phyloP scores from a whole-genome alignment of 2,113 vertebrate genomes.

The Tor tambroides region DNA sequence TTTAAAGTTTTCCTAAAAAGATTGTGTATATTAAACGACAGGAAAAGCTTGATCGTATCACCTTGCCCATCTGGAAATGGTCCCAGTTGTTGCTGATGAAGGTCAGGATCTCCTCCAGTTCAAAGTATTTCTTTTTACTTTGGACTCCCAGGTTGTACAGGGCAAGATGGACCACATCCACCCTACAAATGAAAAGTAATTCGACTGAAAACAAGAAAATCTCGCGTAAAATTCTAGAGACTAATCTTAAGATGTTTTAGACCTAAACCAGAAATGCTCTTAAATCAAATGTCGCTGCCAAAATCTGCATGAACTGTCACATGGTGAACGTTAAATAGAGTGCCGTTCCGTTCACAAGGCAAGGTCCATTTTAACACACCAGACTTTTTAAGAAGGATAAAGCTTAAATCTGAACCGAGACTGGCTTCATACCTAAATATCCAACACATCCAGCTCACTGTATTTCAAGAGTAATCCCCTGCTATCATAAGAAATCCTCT shows the following conservation, averaged over 20 bases:
- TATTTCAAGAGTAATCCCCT: slow-evolving; percentile 25
- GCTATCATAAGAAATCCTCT: slow-evolving; percentile 31
- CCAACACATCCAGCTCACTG: slow-evolving; percentile 33
- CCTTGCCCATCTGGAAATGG: slow-evolving; percentile 92
- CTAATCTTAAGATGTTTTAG: not conserved
- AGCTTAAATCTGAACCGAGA: slow-evolving; percentile 34
- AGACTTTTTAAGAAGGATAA: slow-evolving; percentile 48
- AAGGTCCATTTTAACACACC: slow-evolving; percentile 35
- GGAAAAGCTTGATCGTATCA: slow-evolving; percentile 57
- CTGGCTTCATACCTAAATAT: slow-evolving; percentile 39
- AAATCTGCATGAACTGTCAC: slow-evolving; percentile 39
- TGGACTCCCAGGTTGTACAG: slow-evolving; percentile 94
- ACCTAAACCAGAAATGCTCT: slow-evolving; percentile 14
- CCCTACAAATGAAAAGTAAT: slow-evolving; percentile 75
- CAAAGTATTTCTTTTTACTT: slow-evolving; percentile 98
- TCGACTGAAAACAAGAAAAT: not conserved
- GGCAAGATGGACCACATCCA: slow-evolving; percentile 92
- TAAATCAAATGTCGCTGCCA: slow-evolving; percentile 4
- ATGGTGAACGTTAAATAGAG: slow-evolving; percentile 37
- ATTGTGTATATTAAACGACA: not conserved
- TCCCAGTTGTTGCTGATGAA: slow-evolving; percentile 94
- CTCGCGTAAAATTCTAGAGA: not conserved
- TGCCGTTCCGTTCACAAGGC: slow-evolving; percentile 5
- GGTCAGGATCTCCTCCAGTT: slow-evolving; percentile 92
- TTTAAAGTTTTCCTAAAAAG: not conserved